phyloP scores from a whole-genome alignment of 1,140 invertebrate species.

The Psilanteris sp. region DNA sequence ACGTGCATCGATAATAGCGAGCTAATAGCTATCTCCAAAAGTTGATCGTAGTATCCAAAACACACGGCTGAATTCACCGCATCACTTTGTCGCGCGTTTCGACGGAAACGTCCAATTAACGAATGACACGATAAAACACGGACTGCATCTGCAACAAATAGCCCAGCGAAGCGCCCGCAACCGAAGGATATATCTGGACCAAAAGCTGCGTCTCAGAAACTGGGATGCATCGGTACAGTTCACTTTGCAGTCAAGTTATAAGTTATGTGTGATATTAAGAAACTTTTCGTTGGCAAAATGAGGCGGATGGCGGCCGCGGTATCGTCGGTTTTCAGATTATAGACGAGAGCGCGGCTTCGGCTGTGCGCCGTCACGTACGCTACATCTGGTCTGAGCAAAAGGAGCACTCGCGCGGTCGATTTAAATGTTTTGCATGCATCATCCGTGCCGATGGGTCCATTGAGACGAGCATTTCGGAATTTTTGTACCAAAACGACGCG shows the following conservation, averaged over 20 bases:
- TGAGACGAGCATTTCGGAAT: conserved; percentile 19
- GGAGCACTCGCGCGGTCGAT: conserved; percentile 44
- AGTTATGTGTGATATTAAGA: conserved; percentile 72
- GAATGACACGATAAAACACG: too few species aligned
- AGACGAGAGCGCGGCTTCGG: conserved; percentile 58
- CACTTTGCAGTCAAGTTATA: conserved; percentile 35
- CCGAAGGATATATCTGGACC: too few species aligned
- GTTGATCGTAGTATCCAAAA: conserved; percentile 26
- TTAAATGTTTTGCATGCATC: conserved; percentile 64
- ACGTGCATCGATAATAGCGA: conserved; percentile 50
- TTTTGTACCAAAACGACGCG: too few species aligned
- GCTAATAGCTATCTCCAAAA: conserved; percentile 43
- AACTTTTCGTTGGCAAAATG: conserved; percentile 70
- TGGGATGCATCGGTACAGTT: conserved; percentile 24
- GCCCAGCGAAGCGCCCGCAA: too few species aligned
- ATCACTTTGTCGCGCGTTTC: too few species aligned
- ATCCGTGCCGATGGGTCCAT: neutral
- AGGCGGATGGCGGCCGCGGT: conserved; percentile 25
- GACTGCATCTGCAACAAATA: too few species aligned
- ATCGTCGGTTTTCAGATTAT: conserved; percentile 60
- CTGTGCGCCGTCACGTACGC: conserved; percentile 30
- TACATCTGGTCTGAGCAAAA: conserved; percentile 37
- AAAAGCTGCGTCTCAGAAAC: neutral
- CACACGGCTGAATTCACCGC: conserved; percentile 5
- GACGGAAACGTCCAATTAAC: too few species aligned